phyloP scores from a whole-genome alignment of 2,888 invertebrate genomes.

The Calameuta idolon region DNA sequence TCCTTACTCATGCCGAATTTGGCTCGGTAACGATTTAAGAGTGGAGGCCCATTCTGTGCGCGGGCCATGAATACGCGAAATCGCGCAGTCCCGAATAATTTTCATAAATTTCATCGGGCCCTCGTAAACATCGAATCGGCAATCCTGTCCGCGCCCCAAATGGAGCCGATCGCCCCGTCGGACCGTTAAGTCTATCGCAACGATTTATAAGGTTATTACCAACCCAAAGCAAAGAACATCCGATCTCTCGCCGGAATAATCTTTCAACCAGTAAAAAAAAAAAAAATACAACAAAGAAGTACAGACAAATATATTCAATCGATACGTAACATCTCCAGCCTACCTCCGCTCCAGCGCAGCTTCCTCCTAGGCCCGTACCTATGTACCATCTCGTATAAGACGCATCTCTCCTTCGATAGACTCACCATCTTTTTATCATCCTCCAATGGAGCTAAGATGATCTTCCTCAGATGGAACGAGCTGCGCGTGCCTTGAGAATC shows the following conservation, averaged over 20 bases:
- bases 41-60: conserved; percentile 4
- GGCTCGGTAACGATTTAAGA: conserved; percentile 8
- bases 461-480: neutral
- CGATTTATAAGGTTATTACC: conserved; percentile 57
- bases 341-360: neutral
- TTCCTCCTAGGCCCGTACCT: neutral
- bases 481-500: neutral
- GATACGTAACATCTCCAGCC: neutral
- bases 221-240: conserved; percentile 7
- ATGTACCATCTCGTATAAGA: neutral
- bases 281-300: neutral
- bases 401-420: neutral
- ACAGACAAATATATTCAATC: neutral
- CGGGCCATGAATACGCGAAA: conserved; percentile 47
- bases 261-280: neutral
- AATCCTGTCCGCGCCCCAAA: conserved; percentile 19
- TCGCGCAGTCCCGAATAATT: conserved; percentile 57
- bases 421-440: neutral
- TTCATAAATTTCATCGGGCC: conserved; percentile 58
- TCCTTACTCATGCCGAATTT: conserved; percentile 10
- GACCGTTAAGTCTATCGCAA: conserved; percentile 6
- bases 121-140: conserved; percentile 52
- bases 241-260: conserved; percentile 17
- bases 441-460: neutral
- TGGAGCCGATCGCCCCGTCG: conserved; percentile 8